These are phyloP conservation scores for Schizotus pectinicornis DNA, from an alignment of 2,888 invertebrate genomes.

Conservation along the genomic window DNA sequence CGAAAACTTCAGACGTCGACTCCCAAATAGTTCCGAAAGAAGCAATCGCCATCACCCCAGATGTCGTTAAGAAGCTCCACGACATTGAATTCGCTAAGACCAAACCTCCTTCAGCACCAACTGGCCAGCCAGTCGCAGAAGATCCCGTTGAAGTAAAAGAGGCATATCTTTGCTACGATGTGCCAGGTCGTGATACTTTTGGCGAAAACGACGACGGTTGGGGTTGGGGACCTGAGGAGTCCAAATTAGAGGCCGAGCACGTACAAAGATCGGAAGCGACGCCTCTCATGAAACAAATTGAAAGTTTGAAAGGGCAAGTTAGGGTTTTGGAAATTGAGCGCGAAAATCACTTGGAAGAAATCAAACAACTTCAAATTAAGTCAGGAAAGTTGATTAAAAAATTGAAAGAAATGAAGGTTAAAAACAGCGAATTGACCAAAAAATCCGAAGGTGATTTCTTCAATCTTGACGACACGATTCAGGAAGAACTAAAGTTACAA, in stretches of 20 bases:
- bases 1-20: constrained; percentile 13
- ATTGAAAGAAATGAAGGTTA: constrained; percentile 80
- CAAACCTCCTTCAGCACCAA: constrained; percentile 17
- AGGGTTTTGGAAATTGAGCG: constrained; percentile 65
- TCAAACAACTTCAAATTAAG: constrained; percentile 71
- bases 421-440: constrained; percentile 67
- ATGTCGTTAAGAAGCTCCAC: constrained; percentile 20
- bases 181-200: constrained; percentile 36
- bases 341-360: constrained; percentile 65
- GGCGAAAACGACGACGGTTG: constrained; percentile 65
- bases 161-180: constrained; percentile 50
- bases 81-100: constrained; percentile 29
- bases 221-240: constrained; percentile 67
- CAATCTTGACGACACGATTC: constrained; percentile 77
- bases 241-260: constrained; percentile 60
- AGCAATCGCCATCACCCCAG: constrained; percentile 19
- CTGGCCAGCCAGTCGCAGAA: constrained; percentile 37
- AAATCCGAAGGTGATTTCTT: constrained; percentile 59
- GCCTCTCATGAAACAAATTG: constrained; percentile 44
- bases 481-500: constrained; percentile 79
- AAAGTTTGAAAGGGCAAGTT: constrained; percentile 67
- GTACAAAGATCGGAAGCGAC: constrained; percentile 44
- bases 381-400: constrained; percentile 82
- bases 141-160: constrained; percentile 42
- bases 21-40: constrained; percentile 29